Evolutionary conservation across 1,140 invertebrate genomes (phyloP).

Genomic region (Spodoptera litura): DNA sequence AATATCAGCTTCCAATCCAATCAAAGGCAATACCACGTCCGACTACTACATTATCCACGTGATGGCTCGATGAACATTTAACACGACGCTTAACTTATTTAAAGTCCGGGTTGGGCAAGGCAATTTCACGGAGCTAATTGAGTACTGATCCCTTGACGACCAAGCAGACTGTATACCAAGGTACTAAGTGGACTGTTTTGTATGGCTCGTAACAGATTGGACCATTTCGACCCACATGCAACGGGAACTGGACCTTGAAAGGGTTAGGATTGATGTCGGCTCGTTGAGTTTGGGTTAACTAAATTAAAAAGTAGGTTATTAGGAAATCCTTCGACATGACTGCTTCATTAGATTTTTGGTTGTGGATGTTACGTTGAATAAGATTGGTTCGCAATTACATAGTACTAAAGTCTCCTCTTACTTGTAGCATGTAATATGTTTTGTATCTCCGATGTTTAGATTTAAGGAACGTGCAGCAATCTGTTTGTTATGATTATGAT

Average conservation of each 20-base stretch:
- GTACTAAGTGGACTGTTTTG: background rate
- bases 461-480: no score
- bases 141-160: slow-evolving; percentile 17
- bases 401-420: no score
- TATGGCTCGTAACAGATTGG: background rate
- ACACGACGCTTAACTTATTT: slow-evolving; percentile 33
- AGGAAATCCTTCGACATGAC: background rate
- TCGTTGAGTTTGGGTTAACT: background rate
- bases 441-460: no score
- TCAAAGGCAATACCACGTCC: background rate
- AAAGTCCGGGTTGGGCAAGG: slow-evolving; percentile 24
- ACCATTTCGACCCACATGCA: slow-evolving; percentile 1
- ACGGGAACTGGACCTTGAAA: slow-evolving; percentile 5
- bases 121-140: slow-evolving; percentile 41
- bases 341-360: no score
- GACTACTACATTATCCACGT: background rate
- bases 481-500: no score
- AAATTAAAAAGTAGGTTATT: background rate
- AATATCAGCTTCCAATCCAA: background rate
- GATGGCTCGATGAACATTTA: slow-evolving; percentile 21
- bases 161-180: background rate
- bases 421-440: no score
- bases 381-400: no score
- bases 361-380: no score
- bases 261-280: slow-evolving; percentile 10